Conservation (phyloP, 2,797 vertebrate species). For the Microctenopoma steveboyesi region DNA sequence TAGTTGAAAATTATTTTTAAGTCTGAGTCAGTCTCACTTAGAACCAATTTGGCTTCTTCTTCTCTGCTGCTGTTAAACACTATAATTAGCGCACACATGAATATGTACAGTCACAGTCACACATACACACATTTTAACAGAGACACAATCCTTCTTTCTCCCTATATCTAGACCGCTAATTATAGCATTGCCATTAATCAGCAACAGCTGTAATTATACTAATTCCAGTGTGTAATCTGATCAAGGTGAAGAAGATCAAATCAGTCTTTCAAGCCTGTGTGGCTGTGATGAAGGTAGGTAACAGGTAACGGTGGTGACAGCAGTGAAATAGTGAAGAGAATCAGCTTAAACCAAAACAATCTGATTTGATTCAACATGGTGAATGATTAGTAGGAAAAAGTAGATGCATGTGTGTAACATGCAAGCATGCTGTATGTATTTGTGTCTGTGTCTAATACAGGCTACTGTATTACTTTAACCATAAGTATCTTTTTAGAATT, state of each 20-base stretch:
- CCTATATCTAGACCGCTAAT: constrained; percentile 60
- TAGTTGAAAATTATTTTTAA: constrained; percentile 16
- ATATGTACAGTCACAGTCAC: not conserved
- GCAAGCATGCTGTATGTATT: constrained; percentile 19
- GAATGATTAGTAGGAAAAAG: constrained; percentile 35
- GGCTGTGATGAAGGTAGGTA: constrained; percentile 17
- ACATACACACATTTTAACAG: constrained; percentile 15
- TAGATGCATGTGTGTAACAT: constrained; percentile 21
- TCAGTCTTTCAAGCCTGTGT: constrained; percentile 46
- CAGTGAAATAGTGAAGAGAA: constrained; percentile 44
- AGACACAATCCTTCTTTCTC: constrained; percentile 14
- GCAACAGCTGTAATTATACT: constrained; percentile 80
- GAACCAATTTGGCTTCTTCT: constrained; percentile 1
- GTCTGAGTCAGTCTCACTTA: not conserved
- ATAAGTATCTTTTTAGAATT: not conserved
- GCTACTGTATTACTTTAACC: constrained; percentile 30
- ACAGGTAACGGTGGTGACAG: constrained; percentile 32
- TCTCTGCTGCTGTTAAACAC: not conserved
- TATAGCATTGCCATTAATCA: constrained; percentile 81
- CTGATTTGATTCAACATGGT: constrained; percentile 51
- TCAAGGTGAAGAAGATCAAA: constrained; percentile 70
- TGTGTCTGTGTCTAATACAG: not conserved
- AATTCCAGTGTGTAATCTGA: constrained; percentile 80
- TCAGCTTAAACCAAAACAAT: constrained; percentile 64
- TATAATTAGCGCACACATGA: not conserved